phyloP scores from a whole-genome alignment of 2,797 vertebrate species.

The Poeciliopsis presidionis region DNA sequence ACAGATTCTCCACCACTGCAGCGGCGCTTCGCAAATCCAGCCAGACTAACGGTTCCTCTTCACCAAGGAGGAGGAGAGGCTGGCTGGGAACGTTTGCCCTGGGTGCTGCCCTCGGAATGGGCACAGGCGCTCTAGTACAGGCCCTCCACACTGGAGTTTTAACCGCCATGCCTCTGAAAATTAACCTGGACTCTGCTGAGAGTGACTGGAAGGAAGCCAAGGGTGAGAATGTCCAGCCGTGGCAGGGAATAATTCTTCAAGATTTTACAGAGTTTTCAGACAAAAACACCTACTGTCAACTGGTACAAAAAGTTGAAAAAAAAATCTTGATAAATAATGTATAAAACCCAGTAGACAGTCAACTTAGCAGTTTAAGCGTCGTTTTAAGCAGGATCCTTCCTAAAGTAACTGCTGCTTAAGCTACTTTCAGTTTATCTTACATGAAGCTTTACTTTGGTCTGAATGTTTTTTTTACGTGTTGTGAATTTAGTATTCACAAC shows the following conservation, averaged over 20 bases:
- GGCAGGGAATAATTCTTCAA: not conserved
- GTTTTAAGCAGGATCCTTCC: not conserved
- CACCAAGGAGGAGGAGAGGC: slow-evolving; percentile 15
- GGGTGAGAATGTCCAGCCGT: slow-evolving; percentile 73
- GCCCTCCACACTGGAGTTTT: slow-evolving; percentile 68
- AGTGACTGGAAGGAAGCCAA: slow-evolving; percentile 79
- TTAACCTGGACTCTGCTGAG: slow-evolving; percentile 71
- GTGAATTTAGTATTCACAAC: not conserved
- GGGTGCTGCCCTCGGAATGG: slow-evolving; percentile 62
- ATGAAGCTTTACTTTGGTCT: not conserved
- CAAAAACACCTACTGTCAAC: slow-evolving; percentile 1
- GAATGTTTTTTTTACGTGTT: too few relatives aligned
- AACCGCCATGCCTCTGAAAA: slow-evolving; percentile 70
- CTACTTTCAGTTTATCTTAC: not conserved
- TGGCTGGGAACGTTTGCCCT: slow-evolving; percentile 42
- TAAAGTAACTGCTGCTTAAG: not conserved
- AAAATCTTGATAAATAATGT: not conserved
- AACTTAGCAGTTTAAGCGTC: not conserved
- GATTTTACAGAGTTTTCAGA: not conserved
- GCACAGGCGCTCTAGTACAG: slow-evolving; percentile 45
- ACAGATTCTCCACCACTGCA: slow-evolving; percentile 51
- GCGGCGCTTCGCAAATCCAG: slow-evolving; percentile 42
- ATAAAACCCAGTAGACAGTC: not conserved
- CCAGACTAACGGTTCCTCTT: slow-evolving; percentile 25
- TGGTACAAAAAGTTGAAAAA: not conserved